Evolutionary conservation across 2,888 invertebrate genomes (phyloP).

Genomic region (Notocelia uddmanniana): DNA sequence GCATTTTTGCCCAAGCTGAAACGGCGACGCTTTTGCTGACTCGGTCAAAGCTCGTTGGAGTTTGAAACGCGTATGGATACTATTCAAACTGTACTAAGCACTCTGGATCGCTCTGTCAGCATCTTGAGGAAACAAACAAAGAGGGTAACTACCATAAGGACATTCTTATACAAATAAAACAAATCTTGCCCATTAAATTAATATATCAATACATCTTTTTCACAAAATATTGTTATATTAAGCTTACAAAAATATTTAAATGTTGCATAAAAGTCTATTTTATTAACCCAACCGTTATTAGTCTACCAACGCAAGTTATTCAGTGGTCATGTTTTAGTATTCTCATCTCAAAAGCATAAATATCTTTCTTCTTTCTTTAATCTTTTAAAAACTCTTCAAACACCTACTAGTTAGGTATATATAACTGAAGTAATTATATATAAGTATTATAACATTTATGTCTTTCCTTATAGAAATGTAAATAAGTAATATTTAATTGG

Average conservation of each 20-base stretch:
- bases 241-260: background rate
- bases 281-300: background rate
- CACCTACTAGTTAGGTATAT: background rate
- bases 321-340: background rate
- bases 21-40: no score
- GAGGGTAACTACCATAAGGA: background rate
- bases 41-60: no score
- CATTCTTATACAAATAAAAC: background rate
- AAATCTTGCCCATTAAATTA: slow-evolving; percentile 10
- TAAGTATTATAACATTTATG: no score
- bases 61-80: no score
- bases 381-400: background rate
- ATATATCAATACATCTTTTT: slow-evolving; percentile 15
- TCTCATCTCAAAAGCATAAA: no score
- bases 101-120: no score
- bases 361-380: no score
- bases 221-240: slow-evolving; percentile 19
- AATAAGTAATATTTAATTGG: background rate
- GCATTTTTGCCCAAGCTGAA: no score
- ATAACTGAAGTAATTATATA: background rate
- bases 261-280: background rate
- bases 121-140: background rate
- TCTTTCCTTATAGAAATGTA: background rate
- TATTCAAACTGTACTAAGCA: no score
- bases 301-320: no score